These are phyloP conservation scores for Menidia beryllina DNA, from an alignment of 2,113 vertebrate genomes.

Conservation along the genomic window DNA sequence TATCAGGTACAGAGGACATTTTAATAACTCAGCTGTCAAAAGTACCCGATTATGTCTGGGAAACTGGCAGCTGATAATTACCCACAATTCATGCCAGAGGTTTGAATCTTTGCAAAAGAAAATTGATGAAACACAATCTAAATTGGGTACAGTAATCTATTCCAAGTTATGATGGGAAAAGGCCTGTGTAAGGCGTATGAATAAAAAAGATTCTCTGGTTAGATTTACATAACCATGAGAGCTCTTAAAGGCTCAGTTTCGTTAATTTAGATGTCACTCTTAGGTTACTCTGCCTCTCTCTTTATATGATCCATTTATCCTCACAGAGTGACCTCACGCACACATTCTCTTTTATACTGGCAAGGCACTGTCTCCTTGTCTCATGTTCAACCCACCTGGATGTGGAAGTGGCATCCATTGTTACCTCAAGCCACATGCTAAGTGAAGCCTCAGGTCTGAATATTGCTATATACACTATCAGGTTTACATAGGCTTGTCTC, in stretches of 20 bases:
- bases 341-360: conserved; percentile 4
- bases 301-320: conserved; percentile 67
- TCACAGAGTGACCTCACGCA: conserved; percentile 41
- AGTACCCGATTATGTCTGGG: conserved; percentile 75
- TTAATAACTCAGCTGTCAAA: conserved; percentile 85
- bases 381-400: conserved; percentile 64
- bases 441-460: conserved; percentile 55
- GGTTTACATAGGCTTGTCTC: conserved; percentile 63
- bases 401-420: conserved; percentile 24
- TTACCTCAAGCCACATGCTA: conserved; percentile 52
- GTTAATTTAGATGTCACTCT: conserved; percentile 76
- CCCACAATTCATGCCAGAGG: conserved; percentile 67
- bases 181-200: conserved; percentile 65
- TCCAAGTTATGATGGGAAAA: conserved; percentile 71
- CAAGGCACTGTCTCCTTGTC: conserved; percentile 29
- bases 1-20: conserved; percentile 81
- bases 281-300: conserved; percentile 72
- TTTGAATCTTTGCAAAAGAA: conserved; percentile 71
- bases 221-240: conserved; percentile 77
- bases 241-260: conserved; percentile 74
- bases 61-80: conserved; percentile 81
- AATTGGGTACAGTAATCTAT: conserved; percentile 75
- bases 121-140: conserved; percentile 77
- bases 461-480: conserved; percentile 67
- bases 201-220: conserved; percentile 71